These are phyloP conservation scores for Xenopus laevis DNA, from an alignment of 2,113 vertebrate genomes.

Conservation along the genomic window DNA sequence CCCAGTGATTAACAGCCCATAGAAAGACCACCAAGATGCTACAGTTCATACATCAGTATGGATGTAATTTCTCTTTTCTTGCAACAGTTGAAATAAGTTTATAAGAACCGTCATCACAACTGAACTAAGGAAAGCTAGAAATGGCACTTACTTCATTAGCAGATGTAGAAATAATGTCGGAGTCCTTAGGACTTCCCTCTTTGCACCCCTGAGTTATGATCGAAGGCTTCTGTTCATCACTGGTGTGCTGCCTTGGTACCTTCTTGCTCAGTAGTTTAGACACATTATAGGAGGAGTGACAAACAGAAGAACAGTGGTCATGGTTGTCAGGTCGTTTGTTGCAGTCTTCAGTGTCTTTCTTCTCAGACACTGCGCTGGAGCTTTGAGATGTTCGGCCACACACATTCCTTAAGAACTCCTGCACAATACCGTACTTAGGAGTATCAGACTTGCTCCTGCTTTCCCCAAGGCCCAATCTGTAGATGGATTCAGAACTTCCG, in stretches of 20 bases:
- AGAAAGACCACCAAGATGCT: too few species aligned
- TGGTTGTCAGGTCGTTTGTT: slow-evolving; percentile 58
- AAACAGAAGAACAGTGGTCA: slow-evolving; percentile 60
- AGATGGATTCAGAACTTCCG: slow-evolving; percentile 86
- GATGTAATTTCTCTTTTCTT: too few species aligned
- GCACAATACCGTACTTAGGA: slow-evolving; percentile 81
- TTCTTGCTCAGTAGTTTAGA: slow-evolving; percentile 85
- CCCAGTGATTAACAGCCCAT: too few species aligned
- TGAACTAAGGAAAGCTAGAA: too few species aligned
- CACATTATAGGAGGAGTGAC: slow-evolving; percentile 67
- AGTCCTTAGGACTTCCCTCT: slow-evolving; percentile 59
- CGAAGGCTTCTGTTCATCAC: slow-evolving; percentile 68
- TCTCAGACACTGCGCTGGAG: slow-evolving; percentile 58
- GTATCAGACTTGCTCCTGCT: slow-evolving; percentile 65
- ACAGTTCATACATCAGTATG: too few species aligned
- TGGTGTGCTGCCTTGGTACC: slow-evolving; percentile 72
- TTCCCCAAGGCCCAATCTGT: slow-evolving; percentile 70
- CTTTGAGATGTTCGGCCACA: slow-evolving; percentile 70
- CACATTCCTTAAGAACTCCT: slow-evolving; percentile 88
- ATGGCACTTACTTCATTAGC: slow-evolving; percentile 71
- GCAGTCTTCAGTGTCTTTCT: slow-evolving; percentile 68
- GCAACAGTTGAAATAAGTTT: too few species aligned
- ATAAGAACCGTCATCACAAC: too few species aligned
- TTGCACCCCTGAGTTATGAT: slow-evolving; percentile 58
- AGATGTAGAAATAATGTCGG: slow-evolving; percentile 54